Evolutionary conservation across 2,797 vertebrate species (phyloP), one percentile per base, ranked within the genome.

Genomic region (Borostomias antarcticus): DNA sequence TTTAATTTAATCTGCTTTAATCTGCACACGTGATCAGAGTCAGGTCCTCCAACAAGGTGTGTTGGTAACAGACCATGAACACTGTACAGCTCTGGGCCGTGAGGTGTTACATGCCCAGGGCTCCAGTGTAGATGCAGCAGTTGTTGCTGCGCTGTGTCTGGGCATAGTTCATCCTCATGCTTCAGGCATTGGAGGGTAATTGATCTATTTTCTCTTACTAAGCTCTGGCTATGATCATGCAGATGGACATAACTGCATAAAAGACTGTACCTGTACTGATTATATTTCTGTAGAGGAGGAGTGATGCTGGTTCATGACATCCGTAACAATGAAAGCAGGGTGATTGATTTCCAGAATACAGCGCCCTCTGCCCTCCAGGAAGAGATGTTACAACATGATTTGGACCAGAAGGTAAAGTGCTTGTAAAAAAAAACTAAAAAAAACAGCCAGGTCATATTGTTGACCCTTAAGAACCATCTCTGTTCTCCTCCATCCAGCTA

Each of bases 221-320:
- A n/a, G n/a, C n/a, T 4, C 28, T 52, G 50, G 25, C 25, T 25
- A 26, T 28, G 7, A 50, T 50, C 17, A 50, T 50, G 47, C 23
- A 21, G 37, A 4, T 28, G 35, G 35, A 61, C 35, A 35, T 17
- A 32, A 30, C 10, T 45, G 4, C 21, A 32, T 43, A 0, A n/a
- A n/a, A n/a, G n/a, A n/a, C n/a, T n/a, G n/a, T n/a, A n/a, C n/a
- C n/a, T n/a, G n/a, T n/a, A n/a, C n/a, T n/a, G n/a, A n/a, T n/a
- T 59, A 29, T 13, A 4, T 47, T 59, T 64, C 33, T 73, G n/a
- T 81, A 97, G 95, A 68, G 94, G 95, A 7, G 95, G 95, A 0
- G 92, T 96, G 72, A 95, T 97, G 95, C 79, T 96, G 73, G 75
- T 96, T 67, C 94, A 96, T 5, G 90, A 96, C 78, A 92, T 94